Conservation (phyloP, 53 echinoderm and acorn worm genomes). For the Crossaster papposus region DNA sequence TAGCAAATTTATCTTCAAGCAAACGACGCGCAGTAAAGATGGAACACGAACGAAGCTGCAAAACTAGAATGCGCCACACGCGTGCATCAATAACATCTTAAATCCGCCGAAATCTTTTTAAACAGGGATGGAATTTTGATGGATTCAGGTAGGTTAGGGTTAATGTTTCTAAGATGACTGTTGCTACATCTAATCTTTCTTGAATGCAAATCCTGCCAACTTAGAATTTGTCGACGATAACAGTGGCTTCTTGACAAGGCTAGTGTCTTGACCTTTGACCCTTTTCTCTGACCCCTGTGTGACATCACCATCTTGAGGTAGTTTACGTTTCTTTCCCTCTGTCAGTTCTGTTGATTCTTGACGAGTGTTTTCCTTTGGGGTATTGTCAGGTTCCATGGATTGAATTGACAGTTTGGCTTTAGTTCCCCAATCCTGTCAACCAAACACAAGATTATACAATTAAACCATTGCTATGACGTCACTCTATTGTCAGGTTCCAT, state of each 20-base stretch:
- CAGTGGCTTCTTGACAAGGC: conserved; percentile 51
- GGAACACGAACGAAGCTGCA: too few relatives aligned
- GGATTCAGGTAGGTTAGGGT: too few relatives aligned
- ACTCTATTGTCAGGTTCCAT: too few relatives aligned
- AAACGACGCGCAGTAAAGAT: too few relatives aligned
- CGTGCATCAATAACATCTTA: too few relatives aligned
- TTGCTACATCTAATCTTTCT: conserved; percentile 41
- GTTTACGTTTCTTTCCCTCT: conserved; percentile 69
- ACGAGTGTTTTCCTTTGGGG: conserved; percentile 29
- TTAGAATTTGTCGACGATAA: conserved; percentile 68
- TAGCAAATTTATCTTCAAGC: too few relatives aligned
- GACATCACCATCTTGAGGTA: conserved; percentile 54
- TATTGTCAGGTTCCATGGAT: conserved; percentile 26
- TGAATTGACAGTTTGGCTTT: conserved; percentile 58
- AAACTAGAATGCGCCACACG: too few relatives aligned
- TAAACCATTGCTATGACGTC: too few relatives aligned
- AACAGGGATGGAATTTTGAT: too few relatives aligned
- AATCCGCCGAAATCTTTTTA: too few relatives aligned
- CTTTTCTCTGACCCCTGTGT: conserved; percentile 66
- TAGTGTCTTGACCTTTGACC: conserved; percentile 40
- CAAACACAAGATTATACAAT: background rate
- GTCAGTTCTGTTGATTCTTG: background rate
- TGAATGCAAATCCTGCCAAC: conserved; percentile 75
- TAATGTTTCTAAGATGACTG: too few relatives aligned
- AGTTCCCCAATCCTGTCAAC: conserved; percentile 70